Percentiles rank a stretch among this genome's conserved stretches.
These are phyloP conservation scores for Philotrypesis tridentata DNA, from an alignment of 1,140 invertebrate species.

Conservation along the genomic window DNA sequence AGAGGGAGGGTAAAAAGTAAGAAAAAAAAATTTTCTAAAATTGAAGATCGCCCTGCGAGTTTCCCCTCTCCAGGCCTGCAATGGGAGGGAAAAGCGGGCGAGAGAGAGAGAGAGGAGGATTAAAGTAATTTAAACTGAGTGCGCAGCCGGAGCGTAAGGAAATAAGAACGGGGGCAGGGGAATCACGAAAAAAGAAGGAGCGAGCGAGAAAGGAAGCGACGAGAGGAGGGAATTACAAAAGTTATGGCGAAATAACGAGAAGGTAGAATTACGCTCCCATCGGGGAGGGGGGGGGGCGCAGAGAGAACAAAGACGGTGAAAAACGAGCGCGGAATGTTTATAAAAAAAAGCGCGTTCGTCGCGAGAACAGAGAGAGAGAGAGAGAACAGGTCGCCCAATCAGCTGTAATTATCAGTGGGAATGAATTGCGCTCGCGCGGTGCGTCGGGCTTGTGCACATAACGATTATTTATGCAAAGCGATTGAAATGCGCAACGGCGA, in stretches of 20 bases:
- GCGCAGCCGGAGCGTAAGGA: background rate
- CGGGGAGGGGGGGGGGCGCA: too few relatives aligned
- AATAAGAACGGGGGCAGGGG: constrained; percentile 1
- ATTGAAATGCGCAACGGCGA: background rate
- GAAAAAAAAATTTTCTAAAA: too few relatives aligned
- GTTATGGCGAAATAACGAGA: constrained; percentile 10
- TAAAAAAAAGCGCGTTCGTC: background rate
- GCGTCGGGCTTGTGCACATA: too few relatives aligned
- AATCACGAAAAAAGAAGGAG: background rate
- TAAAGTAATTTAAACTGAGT: constrained; percentile 42
- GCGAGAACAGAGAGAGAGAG: too few relatives aligned
- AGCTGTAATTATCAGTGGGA: background rate
- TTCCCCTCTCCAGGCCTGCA: background rate
- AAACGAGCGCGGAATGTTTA: background rate
- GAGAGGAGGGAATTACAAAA: constrained; percentile 8
- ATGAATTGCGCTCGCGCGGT: background rate
- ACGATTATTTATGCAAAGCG: background rate
- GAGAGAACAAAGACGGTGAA: background rate
- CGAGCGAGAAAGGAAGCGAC: background rate
- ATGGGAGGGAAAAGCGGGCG: constrained; percentile 6
- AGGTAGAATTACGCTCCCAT: background rate
- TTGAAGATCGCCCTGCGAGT: background rate
- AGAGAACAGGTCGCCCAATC: background rate
- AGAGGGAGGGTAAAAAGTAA: too few relatives aligned
- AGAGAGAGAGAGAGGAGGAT: constrained; percentile 19